Base-by-base conservation (phyloP, 2,113 vertebrate species). In the Hemicordylus capensis region DNA sequence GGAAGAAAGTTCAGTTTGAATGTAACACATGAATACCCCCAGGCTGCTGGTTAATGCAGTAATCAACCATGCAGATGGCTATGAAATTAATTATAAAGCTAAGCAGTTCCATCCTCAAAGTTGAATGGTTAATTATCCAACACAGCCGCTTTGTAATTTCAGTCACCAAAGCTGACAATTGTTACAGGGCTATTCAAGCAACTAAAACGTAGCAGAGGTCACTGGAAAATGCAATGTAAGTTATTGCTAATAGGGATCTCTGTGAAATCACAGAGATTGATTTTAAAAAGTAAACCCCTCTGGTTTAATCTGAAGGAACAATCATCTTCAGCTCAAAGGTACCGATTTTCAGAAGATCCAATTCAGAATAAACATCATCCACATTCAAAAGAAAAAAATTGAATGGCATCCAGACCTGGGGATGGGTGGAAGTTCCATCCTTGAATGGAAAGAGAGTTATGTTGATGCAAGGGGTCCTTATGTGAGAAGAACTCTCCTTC, bases 1-100 rank as follows among this genome's bases (percentile, higher is more conserved):
- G 86, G 73, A 92, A 93, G 87, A 76, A 92, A 87, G 76, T 26
- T 66, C 76, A 63, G 74, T 67, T 80, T 94, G 83, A 91, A 88
- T 90, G 81, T 31, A 93, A 92, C 74, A 87, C 67, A 93, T 87
- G 77, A 91, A 80, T 63, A 83, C 83, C 85, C 89, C 69, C 81
- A 85, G 83, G 85, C 34, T 54, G 87, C 75, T 89, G 76, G 91
- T 88, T 93, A 92, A 94, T 83, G 81, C 86, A 89, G 81, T 70
- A 90, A 88, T 88, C 85, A 78, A 79, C 86, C 89, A 89, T 48
- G 82, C 81, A 89, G 85, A 90, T 85, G 81, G 81, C 86, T 90
- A 88, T 90, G 88, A 86, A 93, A 91, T 85, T 89, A 90, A 92
- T 92, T 89, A 88, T 75, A 93, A 88, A 89, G 73, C 69, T 84